phyloP scores from a whole-genome alignment of 2,797 vertebrate genomes.

The Sebastes elongatus region DNA sequence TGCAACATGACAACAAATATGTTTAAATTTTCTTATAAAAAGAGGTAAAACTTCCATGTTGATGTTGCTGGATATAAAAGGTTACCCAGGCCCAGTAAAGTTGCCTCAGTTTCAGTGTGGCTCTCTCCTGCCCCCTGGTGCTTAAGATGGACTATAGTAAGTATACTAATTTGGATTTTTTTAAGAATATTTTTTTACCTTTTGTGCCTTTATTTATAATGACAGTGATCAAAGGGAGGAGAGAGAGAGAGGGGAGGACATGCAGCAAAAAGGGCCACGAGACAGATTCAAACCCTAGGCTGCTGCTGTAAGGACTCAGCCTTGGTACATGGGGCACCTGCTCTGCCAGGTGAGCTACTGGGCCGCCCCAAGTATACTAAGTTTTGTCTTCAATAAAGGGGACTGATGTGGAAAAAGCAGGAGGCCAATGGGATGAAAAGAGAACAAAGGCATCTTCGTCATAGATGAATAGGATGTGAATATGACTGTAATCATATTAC shows the following conservation, averaged over 20 bases:
- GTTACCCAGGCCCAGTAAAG: neutral
- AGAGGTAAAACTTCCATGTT: neutral
- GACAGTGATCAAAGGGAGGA: no score
- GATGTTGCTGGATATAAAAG: neutral
- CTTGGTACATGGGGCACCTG: no score
- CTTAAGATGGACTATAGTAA: neutral
- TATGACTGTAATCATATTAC: constrained; percentile 11
- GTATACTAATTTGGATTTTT: no score
- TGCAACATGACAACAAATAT: neutral
- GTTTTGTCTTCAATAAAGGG: neutral
- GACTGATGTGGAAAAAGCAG: neutral
- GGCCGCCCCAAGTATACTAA: neutral
- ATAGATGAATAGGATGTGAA: constrained; percentile 3
- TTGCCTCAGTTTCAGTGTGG: constrained; percentile 1
- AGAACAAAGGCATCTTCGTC: neutral
- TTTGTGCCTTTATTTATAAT: no score
- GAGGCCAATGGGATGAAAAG: neutral
- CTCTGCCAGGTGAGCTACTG: no score
- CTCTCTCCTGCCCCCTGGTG: constrained; percentile 73
- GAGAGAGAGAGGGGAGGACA: no score
- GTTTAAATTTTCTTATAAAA: neutral
- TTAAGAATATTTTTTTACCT: no score
- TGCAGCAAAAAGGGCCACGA: no score
- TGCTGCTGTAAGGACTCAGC: no score
- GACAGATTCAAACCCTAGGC: no score